Conservation (phyloP, 2,888 invertebrate genomes). For the Nemurella pictetii region DNA sequence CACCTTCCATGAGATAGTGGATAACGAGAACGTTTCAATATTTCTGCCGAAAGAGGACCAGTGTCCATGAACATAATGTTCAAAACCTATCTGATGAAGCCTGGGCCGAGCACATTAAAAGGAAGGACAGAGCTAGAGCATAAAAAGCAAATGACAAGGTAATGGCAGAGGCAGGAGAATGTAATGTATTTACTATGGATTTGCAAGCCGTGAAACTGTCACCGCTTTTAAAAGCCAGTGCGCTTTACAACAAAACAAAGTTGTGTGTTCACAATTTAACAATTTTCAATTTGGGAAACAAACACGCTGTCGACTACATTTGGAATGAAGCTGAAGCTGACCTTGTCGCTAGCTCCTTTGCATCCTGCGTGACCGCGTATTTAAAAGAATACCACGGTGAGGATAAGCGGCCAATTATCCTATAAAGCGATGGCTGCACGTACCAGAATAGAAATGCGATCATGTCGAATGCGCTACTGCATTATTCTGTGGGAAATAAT, state of each 20-base stretch:
- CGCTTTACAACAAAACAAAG: conserved; percentile 46
- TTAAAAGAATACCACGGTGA: conserved; percentile 26
- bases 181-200: conserved; percentile 44
- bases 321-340: conserved; percentile 42
- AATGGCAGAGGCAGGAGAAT: conserved; percentile 31
- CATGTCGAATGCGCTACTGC: conserved; percentile 46
- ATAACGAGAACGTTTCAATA: conserved; percentile 42
- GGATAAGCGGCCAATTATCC: conserved; percentile 41
- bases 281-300: conserved; percentile 44
- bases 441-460: conserved; percentile 42
- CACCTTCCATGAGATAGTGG: conserved; percentile 42
- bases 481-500: conserved; percentile 42
- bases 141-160: conserved; percentile 43
- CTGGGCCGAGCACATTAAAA: conserved; percentile 40
- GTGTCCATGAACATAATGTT: conserved; percentile 43
- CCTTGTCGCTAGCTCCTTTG: conserved; percentile 43
- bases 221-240: conserved; percentile 43
- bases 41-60: conserved; percentile 45
- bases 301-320: conserved; percentile 45
- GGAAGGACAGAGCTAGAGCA: conserved; percentile 43
- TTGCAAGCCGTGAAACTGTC: conserved; percentile 44
- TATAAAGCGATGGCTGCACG: conserved; percentile 47
- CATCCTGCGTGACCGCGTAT: conserved; percentile 42
- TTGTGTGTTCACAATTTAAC: conserved; percentile 47
- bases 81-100: conserved; percentile 43